Evolutionary conservation across 2,113 vertebrate species (phyloP).

Genomic region (Argyrosomus japonicus): DNA sequence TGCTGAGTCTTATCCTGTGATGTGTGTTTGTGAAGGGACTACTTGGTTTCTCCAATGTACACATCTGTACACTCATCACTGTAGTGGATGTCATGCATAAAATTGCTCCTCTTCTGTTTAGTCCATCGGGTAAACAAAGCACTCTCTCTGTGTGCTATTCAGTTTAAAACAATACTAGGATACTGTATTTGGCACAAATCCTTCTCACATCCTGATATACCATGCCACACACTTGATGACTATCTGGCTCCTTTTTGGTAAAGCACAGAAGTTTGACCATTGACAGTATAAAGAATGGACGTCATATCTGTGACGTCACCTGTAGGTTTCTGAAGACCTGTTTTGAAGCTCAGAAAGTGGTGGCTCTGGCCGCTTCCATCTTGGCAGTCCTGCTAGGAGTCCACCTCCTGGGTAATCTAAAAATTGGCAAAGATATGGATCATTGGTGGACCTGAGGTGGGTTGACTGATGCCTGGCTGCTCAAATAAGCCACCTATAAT

Average conservation of each 20-base stretch:
- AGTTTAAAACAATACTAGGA: neutral
- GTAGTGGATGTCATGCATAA: neutral
- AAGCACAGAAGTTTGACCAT: neutral
- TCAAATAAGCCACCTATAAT: no score
- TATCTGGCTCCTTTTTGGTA: neutral
- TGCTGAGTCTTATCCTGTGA: neutral
- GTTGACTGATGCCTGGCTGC: no score
- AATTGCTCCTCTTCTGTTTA: neutral
- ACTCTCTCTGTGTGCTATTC: neutral
- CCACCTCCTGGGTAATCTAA: no score
- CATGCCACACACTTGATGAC: neutral
- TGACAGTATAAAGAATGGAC: no score
- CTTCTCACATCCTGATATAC: neutral
- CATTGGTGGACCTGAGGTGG: no score
- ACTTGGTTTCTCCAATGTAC: neutral
- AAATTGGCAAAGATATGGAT: no score
- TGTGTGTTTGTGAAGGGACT: neutral
- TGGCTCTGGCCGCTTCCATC: no score
- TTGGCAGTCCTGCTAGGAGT: no score
- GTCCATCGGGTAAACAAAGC: neutral
- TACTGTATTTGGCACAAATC: neutral
- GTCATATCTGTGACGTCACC: no score
- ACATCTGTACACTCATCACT: neutral
- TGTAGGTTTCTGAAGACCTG: no score
- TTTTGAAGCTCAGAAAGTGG: no score